These are phyloP conservation scores for Xiphophorus birchmanni DNA, from an alignment of 2,797 vertebrate species.

Conservation along the genomic window DNA sequence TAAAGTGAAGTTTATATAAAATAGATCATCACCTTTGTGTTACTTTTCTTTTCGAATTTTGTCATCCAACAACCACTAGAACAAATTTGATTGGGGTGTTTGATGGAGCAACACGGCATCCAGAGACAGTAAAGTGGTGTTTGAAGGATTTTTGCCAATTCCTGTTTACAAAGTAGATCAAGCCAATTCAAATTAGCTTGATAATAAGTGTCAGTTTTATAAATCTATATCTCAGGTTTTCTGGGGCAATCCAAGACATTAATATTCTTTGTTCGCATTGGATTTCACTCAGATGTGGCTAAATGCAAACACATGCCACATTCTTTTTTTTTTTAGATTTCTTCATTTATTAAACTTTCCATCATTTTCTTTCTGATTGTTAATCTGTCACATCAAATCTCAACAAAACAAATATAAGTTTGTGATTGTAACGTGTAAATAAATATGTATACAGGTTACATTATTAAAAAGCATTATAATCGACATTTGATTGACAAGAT, in stretches of 20 bases:
- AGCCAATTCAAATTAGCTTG: background rate
- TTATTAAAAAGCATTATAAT: background rate
- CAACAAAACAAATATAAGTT: background rate
- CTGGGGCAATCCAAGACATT: background rate
- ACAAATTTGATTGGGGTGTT: background rate
- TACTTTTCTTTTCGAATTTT: background rate
- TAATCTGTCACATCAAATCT: background rate
- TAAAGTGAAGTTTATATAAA: background rate
- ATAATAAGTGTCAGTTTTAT: background rate
- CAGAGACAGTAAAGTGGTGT: background rate
- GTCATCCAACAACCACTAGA: background rate
- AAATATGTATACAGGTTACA: background rate
- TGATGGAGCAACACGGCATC: background rate
- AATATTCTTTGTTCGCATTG: background rate
- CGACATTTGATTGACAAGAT: background rate
- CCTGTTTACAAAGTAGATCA: background rate
- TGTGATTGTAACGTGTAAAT: background rate
- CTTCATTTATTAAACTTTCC: background rate
- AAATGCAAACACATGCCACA: background rate
- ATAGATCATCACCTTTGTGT: background rate
- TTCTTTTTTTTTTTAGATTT: background rate
- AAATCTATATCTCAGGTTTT: background rate
- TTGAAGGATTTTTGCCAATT: background rate
- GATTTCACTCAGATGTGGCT: background rate
- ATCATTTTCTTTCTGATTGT: background rate